Evolutionary conservation across 2,797 vertebrate genomes (phyloP).

Genomic region (Dryobates pubescens): DNA sequence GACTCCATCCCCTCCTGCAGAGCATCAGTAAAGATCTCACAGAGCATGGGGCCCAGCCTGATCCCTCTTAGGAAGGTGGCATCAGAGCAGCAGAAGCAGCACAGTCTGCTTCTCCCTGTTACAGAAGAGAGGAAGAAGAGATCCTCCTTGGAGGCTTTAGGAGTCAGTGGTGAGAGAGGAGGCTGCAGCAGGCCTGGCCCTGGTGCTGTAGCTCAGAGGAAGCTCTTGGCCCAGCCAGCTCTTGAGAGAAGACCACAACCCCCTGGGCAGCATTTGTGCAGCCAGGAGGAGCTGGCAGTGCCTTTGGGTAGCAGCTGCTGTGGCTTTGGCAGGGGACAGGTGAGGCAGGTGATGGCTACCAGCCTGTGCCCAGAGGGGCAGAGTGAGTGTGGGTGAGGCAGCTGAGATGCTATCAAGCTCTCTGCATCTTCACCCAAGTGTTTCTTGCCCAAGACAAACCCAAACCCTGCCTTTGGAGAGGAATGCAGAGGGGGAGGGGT

Average conservation of each 20-base stretch:
- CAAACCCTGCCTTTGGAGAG: not conserved
- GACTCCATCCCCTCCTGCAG: too few species aligned
- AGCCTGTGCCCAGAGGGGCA: not conserved
- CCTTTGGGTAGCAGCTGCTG: not conserved
- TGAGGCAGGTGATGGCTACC: not conserved
- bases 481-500: not conserved
- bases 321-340: not conserved
- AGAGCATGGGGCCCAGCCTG: too few species aligned
- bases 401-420: not conserved
- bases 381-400: not conserved
- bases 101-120: not conserved
- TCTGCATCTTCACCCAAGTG: not conserved
- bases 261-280: not conserved
- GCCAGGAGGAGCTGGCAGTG: not conserved
- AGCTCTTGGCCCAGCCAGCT: not conserved
- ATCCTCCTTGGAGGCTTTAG: not conserved
- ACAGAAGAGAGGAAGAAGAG: not conserved
- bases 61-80: not conserved
- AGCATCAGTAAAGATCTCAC: too few species aligned
- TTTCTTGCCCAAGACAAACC: not conserved
- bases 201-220: not conserved
- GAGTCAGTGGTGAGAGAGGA: not conserved
- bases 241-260: not conserved
- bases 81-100: not conserved
- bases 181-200: not conserved